Conservation (phyloP, 2,113 vertebrate genomes). For the Asarcornis scutulata region DNA sequence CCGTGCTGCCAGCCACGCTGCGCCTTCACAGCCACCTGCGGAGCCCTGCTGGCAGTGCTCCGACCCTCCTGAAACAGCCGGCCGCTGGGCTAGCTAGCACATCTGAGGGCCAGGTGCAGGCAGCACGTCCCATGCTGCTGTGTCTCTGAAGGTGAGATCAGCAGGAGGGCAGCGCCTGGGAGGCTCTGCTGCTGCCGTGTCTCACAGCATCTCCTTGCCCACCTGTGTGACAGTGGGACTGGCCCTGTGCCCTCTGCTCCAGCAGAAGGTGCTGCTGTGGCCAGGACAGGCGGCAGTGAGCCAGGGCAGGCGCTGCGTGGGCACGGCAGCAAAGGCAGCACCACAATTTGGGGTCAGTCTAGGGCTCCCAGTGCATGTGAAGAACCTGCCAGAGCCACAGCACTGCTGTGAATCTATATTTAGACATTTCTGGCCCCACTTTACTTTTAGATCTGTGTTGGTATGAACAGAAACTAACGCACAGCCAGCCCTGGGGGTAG, state of each 20-base stretch:
- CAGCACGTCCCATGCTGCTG: fast-evolving
- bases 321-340: fast-evolving
- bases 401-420: background rate
- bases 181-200: fast-evolving
- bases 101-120: background rate
- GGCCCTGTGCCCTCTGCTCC: too few species aligned
- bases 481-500: background rate
- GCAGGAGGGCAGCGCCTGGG: background rate
- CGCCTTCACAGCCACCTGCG: background rate
- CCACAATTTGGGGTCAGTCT: fast-evolving
- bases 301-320: background rate
- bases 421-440: background rate
- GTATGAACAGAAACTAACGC: background rate
- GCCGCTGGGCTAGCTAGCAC: background rate
- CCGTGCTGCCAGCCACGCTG: fast-evolving
- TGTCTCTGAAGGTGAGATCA: background rate
- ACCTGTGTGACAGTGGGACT: fast-evolving
- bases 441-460: background rate
- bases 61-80: background rate
- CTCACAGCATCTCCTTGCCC: background rate
- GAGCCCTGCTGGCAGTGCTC: background rate
- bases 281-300: background rate
- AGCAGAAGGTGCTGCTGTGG: background rate
- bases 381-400: background rate
- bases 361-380: fast-evolving